These are phyloP conservation scores for Cricetomys ansorgei DNA, from an alignment of 2,113 vertebrate genomes.

Conservation along the genomic window DNA sequence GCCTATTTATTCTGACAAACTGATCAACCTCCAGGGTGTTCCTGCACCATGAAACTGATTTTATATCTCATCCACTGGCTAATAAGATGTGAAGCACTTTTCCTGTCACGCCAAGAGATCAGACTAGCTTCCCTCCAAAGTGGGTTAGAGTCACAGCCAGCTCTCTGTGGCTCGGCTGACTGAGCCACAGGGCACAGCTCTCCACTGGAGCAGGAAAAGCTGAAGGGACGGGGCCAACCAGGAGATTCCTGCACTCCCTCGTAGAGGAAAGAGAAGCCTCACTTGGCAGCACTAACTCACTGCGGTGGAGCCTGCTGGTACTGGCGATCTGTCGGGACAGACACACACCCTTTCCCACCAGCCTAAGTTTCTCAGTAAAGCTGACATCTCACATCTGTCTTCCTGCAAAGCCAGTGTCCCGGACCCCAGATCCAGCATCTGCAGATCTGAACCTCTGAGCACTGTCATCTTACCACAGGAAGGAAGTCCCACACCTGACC, in stretches of 20 bases:
- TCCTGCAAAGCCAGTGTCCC: background rate
- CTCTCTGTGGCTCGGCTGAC: background rate
- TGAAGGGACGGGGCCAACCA: no score
- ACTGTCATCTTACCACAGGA: background rate
- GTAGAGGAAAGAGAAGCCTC: background rate
- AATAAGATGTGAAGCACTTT: conserved; percentile 82
- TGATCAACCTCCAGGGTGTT: conserved; percentile 82
- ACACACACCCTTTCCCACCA: background rate
- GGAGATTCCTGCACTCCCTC: background rate
- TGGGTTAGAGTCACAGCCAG: background rate
- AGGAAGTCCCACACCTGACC: background rate
- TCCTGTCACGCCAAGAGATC: conserved; percentile 51
- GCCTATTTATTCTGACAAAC: conserved; percentile 87
- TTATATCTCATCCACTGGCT: conserved; percentile 84
- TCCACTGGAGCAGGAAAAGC: background rate
- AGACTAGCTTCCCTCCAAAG: conserved; percentile 65
- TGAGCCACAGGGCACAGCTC: no score
- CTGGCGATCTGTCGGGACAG: background rate
- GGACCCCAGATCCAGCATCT: background rate
- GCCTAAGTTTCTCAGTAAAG: background rate
- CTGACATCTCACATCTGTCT: no score
- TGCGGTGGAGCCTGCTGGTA: background rate
- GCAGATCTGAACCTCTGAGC: background rate
- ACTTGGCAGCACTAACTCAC: background rate
- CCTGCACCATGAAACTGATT: conserved; percentile 84